A percentile compares a stretch with the other conserved stretches of the same genome.
phyloP scores from a whole-genome alignment of 2,797 vertebrate genomes.

The Catamblyrhynchus diadema region DNA sequence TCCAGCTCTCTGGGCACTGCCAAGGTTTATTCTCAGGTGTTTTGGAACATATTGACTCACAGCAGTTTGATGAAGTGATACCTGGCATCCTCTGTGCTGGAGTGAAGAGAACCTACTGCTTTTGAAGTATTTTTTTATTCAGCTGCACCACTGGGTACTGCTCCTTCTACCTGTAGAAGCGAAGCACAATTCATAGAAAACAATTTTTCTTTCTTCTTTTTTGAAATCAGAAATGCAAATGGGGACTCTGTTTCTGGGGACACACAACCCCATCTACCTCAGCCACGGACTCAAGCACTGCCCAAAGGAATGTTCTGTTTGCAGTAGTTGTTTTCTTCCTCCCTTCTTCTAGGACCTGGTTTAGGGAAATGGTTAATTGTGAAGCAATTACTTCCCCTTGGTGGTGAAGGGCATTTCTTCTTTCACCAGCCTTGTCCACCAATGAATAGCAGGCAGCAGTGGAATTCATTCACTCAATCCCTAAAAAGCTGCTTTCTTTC shows the following conservation, averaged over 20 bases:
- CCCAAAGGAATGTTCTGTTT: not conserved
- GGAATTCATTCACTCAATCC: not conserved
- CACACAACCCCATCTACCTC: conserved; percentile 58
- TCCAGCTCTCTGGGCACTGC: not conserved
- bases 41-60: not conserved
- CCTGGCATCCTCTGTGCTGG: not conserved
- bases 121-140: not conserved
- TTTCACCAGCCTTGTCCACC: not conserved
- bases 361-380: not conserved
- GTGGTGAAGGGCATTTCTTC: not conserved
- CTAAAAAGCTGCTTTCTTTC: not conserved
- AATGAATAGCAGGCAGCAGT: not conserved
- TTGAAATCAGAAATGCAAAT: not conserved
- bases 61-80: not conserved
- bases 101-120: not conserved
- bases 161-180: not conserved
- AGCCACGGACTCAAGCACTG: not conserved
- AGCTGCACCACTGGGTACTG: not conserved
- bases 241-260: conserved; percentile 53
- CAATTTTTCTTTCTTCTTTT: not conserved
- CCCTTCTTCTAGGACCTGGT: not conserved
- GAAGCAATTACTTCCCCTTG: not conserved
- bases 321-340: not conserved
- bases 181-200: not conserved
- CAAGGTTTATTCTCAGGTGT: not conserved